These are phyloP conservation scores for Lymantria dispar DNA, from an alignment of 2,888 invertebrate genomes.

Conservation along the genomic window DNA sequence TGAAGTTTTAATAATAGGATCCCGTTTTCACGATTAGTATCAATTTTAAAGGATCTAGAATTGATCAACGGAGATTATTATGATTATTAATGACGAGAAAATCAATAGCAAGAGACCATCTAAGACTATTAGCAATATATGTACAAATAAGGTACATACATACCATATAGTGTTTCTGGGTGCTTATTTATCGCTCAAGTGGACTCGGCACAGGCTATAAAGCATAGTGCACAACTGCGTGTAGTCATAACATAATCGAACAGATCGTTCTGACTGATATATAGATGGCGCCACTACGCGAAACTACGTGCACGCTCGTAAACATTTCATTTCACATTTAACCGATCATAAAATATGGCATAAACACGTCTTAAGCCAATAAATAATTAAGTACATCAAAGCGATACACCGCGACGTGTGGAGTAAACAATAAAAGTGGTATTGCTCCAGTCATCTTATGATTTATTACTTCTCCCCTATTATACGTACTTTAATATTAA, in stretches of 20 bases:
- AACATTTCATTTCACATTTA: constrained; percentile 60
- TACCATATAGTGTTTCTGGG: constrained; percentile 32
- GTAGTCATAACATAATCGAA: constrained; percentile 36
- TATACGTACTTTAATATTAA: too few species aligned
- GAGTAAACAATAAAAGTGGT: constrained; percentile 35
- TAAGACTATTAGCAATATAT: constrained; percentile 21
- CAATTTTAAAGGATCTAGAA: too few species aligned
- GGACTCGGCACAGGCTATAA: constrained; percentile 40
- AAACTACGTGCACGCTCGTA: constrained; percentile 55
- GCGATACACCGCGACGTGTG: constrained; percentile 37
- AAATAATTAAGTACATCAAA: constrained; percentile 48
- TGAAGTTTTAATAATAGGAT: too few species aligned
- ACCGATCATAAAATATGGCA: constrained; percentile 58
- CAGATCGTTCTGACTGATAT: constrained; percentile 37
- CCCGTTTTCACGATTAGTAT: too few species aligned
- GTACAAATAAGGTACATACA: constrained; percentile 32
- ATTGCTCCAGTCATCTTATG: constrained; percentile 5
- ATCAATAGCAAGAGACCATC: constrained; percentile 10
- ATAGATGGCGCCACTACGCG: constrained; percentile 53
- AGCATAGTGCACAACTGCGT: constrained; percentile 36
- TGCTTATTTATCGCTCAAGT: constrained; percentile 42
- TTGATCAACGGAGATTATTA: too few species aligned
- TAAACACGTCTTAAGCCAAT: constrained; percentile 48
- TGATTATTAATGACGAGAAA: constrained; percentile 6
- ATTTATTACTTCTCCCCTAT: constrained; percentile 29